Conservation (phyloP, 2,113 vertebrate genomes). For the Addax nasomaculatus region DNA sequence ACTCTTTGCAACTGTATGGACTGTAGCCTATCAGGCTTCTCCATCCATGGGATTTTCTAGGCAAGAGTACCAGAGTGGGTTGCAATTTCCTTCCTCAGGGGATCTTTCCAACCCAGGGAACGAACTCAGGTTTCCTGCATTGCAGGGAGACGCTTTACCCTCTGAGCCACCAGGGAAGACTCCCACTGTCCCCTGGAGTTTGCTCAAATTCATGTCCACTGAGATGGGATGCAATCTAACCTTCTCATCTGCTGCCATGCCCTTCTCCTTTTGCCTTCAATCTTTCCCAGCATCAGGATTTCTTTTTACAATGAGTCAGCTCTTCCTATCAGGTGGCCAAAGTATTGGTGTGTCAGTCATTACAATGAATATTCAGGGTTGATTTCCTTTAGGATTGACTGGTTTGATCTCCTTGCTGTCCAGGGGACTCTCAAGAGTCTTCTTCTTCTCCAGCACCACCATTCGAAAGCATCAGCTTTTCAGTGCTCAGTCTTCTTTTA, state of each 20-base stretch:
- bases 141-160: neutral
- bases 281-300: neutral
- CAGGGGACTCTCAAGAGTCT: neutral
- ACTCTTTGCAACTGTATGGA: neutral
- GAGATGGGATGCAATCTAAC: neutral
- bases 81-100: neutral
- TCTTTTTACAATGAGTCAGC: neutral
- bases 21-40: neutral
- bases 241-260: neutral
- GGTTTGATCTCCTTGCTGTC: neutral
- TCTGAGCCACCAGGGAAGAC: neutral
- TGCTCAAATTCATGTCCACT: neutral
- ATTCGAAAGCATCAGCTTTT: neutral
- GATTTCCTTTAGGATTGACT: neutral
- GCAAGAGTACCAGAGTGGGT: neutral
- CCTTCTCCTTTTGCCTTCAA: neutral
- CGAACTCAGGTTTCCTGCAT: rapidly evolving
- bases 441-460: neutral
- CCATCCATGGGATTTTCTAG: neutral
- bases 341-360: neutral
- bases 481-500: neutral
- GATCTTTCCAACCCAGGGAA: neutral
- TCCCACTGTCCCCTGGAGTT: neutral
- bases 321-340: neutral
- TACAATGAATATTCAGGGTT: neutral